These are phyloP conservation scores for Ceramica pisi DNA, from an alignment of 2,888 invertebrate genomes.

Conservation along the genomic window DNA sequence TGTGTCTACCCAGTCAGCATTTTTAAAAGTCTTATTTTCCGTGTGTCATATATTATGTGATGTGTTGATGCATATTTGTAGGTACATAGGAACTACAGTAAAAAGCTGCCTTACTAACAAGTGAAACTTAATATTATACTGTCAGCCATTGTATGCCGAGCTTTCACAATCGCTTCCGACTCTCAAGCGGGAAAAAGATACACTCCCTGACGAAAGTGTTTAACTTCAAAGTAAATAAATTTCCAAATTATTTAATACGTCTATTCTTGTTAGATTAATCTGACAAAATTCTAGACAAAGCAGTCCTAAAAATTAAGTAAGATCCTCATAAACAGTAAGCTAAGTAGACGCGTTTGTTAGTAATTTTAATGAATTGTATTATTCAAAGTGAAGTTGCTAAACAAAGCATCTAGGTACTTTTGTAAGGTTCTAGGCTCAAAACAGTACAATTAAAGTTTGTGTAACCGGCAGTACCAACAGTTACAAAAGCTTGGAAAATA, in stretches of 20 bases:
- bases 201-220: constrained; percentile 39
- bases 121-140: constrained; percentile 74
- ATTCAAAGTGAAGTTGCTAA: constrained; percentile 7
- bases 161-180: constrained; percentile 73
- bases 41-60: background rate
- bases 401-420: constrained; percentile 31
- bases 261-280: background rate
- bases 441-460: constrained; percentile 54
- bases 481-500: constrained; percentile 71
- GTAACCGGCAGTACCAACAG: constrained; percentile 61
- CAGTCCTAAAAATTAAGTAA: background rate
- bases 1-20: too few relatives aligned
- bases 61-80: constrained; percentile 32
- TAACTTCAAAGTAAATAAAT: constrained; percentile 10
- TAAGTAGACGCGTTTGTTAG: background rate
- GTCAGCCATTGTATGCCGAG: constrained; percentile 70
- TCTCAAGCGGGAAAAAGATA: constrained; percentile 58
- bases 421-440: constrained; percentile 35
- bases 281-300: background rate
- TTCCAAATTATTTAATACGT: constrained; percentile 18
- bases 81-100: constrained; percentile 48
- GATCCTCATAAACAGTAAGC: background rate
- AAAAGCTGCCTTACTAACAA: constrained; percentile 67
- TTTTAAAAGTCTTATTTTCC: too few relatives aligned
- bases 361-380: constrained; percentile 18